phyloP scores from a whole-genome alignment of 2,888 invertebrate genomes.

The Cactoblastis cactorum region DNA sequence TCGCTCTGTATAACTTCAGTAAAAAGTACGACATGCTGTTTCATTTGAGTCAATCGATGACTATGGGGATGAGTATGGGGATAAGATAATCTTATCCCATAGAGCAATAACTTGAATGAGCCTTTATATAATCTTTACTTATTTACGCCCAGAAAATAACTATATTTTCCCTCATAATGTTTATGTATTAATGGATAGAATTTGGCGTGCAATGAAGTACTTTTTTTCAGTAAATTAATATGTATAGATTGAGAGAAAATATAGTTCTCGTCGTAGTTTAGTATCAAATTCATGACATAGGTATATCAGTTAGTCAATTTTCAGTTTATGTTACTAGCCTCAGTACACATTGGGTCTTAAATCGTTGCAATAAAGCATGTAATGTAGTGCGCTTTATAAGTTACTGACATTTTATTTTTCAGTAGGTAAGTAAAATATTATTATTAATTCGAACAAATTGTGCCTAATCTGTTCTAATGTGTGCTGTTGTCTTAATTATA shows the following conservation, averaged over 20 bases:
- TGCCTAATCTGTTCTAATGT: neutral
- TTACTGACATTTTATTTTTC: neutral
- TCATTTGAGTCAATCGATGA: no score
- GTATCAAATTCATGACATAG: conserved; percentile 55
- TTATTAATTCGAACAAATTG: no score
- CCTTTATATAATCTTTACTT: neutral
- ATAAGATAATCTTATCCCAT: no score
- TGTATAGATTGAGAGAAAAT: conserved; percentile 8
- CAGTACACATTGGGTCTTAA: conserved; percentile 6
- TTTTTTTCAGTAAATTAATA: neutral
- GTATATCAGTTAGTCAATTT: conserved; percentile 8
- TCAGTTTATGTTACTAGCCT: conserved; percentile 4
- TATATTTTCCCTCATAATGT: neutral
- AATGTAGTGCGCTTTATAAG: neutral
- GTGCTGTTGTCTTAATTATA: conserved; percentile 33
- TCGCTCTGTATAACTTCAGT: no score
- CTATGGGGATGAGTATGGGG: no score
- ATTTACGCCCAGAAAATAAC: neutral
- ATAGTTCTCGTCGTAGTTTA: conserved; percentile 23
- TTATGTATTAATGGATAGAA: neutral
- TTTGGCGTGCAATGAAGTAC: neutral
- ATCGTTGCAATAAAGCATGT: conserved; percentile 9
- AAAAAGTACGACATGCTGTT: no score
- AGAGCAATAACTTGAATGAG: no score
- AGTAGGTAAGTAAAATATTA: no score